Conservation (phyloP, 2,888 invertebrate genomes). For the Mantis religiosa region DNA sequence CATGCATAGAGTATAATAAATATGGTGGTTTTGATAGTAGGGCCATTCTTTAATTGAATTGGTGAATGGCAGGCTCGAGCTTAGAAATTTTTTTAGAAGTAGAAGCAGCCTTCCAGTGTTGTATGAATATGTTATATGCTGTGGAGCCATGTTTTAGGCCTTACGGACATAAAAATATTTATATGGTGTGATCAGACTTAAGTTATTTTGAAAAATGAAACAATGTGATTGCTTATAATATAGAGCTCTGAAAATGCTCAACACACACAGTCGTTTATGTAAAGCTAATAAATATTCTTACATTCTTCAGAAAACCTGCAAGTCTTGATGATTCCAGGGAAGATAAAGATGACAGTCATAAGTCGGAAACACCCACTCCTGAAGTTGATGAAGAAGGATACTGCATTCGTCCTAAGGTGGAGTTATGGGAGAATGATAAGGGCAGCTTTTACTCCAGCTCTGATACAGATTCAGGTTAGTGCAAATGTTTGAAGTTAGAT, state of each 20-base stretch:
- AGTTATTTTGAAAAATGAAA: too few species aligned
- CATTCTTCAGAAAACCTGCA: constrained; percentile 13
- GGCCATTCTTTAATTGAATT: too few species aligned
- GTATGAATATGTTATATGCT: too few species aligned
- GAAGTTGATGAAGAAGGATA: constrained; percentile 94
- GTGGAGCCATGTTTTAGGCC: too few species aligned
- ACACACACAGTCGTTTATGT: neutral
- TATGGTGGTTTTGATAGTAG: too few species aligned
- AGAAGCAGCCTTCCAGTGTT: too few species aligned
- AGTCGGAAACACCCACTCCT: constrained; percentile 56
- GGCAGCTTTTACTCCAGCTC: constrained; percentile 87
- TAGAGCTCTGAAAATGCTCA: neutral
- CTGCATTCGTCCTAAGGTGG: constrained; percentile 76
- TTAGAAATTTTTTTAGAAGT: too few species aligned
- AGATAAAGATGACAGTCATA: constrained; percentile 61
- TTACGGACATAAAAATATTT: too few species aligned
- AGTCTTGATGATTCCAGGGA: constrained; percentile 49
- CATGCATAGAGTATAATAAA: too few species aligned
- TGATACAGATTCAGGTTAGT: constrained; percentile 76
- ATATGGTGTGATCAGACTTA: too few species aligned
- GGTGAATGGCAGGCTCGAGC: too few species aligned
- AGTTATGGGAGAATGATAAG: constrained; percentile 69
- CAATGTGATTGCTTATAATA: neutral
- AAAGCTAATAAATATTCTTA: neutral
- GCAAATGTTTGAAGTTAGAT: neutral